phyloP scores from a whole-genome alignment of 2,797 vertebrate genomes.

The Xenentodon cancila region DNA sequence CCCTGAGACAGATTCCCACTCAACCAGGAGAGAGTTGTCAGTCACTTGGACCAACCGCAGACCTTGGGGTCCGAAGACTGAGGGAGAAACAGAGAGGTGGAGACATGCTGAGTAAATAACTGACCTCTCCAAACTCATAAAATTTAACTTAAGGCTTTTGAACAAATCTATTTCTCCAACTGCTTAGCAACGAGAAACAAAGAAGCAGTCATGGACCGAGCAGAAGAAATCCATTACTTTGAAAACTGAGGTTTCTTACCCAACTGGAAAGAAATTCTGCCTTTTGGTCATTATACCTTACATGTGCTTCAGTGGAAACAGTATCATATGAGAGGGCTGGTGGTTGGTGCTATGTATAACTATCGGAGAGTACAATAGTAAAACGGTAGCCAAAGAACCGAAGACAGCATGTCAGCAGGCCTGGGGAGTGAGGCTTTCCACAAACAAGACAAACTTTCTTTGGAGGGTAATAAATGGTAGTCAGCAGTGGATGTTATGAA shows the following conservation, averaged over 20 bases:
- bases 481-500: slow-evolving; percentile 34
- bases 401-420: slow-evolving; percentile 56
- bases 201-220: neutral
- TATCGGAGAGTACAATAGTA: slow-evolving; percentile 47
- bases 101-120: slow-evolving; percentile 1
- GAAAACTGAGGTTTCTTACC: slow-evolving; percentile 11
- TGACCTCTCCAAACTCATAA: neutral
- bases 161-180: neutral
- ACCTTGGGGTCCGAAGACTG: slow-evolving; percentile 84
- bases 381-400: slow-evolving; percentile 45
- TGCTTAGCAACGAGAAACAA: neutral
- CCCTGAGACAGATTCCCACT: slow-evolving; percentile 83
- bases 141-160: neutral
- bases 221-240: slow-evolving; percentile 18
- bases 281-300: slow-evolving; percentile 37
- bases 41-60: slow-evolving; percentile 82
- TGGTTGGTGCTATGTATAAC: slow-evolving; percentile 26
- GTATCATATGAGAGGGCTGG: slow-evolving; percentile 17
- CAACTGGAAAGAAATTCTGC: slow-evolving; percentile 17
- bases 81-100: slow-evolving; percentile 8
- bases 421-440: slow-evolving; percentile 52
- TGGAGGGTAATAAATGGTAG: slow-evolving; percentile 30
- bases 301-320: slow-evolving; percentile 41
- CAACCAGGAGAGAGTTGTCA: slow-evolving; percentile 84
- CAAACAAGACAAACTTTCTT: slow-evolving; percentile 39